Percentiles rank a stretch among this genome's conserved stretches.
Conservation (phyloP, 1,140 invertebrate species). For the Mactra quadrangularis region DNA sequence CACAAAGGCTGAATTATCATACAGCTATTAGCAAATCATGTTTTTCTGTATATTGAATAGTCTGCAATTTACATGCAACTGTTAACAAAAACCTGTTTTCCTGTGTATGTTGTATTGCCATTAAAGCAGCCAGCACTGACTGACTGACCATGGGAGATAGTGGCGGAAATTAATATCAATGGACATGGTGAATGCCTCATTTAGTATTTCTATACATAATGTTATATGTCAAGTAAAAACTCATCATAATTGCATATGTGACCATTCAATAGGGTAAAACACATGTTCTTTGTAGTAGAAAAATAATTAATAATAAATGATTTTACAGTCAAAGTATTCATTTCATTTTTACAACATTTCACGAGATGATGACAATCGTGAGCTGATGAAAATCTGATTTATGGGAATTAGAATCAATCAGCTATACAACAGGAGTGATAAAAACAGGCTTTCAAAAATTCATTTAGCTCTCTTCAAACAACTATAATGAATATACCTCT, state of each 20-base stretch:
- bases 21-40: too few relatives aligned
- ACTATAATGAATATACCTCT: constrained; percentile 14
- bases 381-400: constrained; percentile 33
- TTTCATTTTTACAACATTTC: background rate
- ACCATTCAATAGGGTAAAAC: background rate
- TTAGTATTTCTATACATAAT: too few relatives aligned
- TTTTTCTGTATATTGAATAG: too few relatives aligned
- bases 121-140: too few relatives aligned
- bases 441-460: constrained; percentile 12
- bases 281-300: background rate
- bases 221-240: constrained; percentile 3
- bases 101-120: too few relatives aligned
- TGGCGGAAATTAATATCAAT: background rate
- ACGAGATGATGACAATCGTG: constrained; percentile 3
- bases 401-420: constrained; percentile 47
- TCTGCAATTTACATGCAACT: too few relatives aligned
- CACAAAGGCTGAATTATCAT: too few relatives aligned
- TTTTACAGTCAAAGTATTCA: background rate
- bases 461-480: constrained; percentile 39
- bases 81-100: too few relatives aligned
- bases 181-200: too few relatives aligned
- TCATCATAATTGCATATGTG: constrained; percentile 8
- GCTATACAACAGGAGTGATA: constrained; percentile 14
- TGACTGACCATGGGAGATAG: too few relatives aligned
- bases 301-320: constrained; percentile 33